Evolutionary conservation across 2,113 vertebrate genomes (phyloP).

Genomic region (Gymnogyps californianus): DNA sequence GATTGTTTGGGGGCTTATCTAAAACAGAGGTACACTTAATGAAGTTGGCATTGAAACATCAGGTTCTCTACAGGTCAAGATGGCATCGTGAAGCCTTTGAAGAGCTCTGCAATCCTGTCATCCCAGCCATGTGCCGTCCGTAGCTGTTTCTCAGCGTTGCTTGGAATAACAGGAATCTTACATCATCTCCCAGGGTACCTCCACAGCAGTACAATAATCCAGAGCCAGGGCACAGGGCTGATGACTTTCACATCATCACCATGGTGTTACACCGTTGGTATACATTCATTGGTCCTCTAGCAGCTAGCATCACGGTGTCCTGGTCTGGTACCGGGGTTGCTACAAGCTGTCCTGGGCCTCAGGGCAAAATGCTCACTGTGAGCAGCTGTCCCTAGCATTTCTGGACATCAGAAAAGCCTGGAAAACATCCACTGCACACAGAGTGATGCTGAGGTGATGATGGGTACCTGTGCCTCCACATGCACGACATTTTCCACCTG

Average conservation of each 20-base stretch:
- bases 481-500: background rate
- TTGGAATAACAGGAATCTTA: background rate
- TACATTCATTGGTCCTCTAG: background rate
- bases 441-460: background rate
- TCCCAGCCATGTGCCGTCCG: background rate
- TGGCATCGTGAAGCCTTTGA: background rate
- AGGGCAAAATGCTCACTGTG: background rate
- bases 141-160: background rate
- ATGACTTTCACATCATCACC: background rate
- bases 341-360: background rate
- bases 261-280: fast-evolving
- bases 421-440: background rate
- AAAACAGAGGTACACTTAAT: background rate
- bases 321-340: background rate
- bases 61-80: background rate
- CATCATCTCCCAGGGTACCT: background rate
- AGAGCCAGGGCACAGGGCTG: background rate
- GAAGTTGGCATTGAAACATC: background rate
- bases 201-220: background rate
- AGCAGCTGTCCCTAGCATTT: background rate
- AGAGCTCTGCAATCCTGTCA: background rate
- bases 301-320: background rate
- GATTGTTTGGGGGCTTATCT: background rate
- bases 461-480: background rate
- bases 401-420: background rate